Base-by-base conservation (phyloP, 2,797 vertebrate species). In the Argyrosomus regius region DNA sequence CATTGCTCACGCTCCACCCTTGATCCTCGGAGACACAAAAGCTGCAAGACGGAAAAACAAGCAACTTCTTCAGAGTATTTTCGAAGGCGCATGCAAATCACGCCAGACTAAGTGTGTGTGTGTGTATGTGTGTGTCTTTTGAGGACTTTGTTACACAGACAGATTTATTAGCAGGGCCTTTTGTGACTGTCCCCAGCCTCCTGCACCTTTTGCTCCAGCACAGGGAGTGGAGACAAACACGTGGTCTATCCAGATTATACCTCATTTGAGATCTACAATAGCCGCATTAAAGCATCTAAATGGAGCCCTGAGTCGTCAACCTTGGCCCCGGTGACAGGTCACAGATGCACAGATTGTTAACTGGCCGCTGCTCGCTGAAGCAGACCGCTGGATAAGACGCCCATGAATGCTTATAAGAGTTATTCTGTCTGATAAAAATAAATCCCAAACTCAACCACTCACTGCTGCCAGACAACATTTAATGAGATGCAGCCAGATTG, bases 401-500 rank as follows among this genome's bases (percentile, higher is more conserved):
- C 76, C 83, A 77, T 78, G 71, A 89, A 87, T 80, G 79, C 70
- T 60, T 75, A 16, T 17, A 65, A 61, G 69, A 75, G 52, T 69
- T 24, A 61, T 65, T 54, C 54, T 59, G 28, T 35, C 22, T 17
- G 67, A 72, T 85, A 70, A 76, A 88, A 87, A 81, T 84, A 89
- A 92, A 92, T 87, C 88, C 79, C 53, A 77, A 81, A 82, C 87
- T 82, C 78, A 82, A 68, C 80, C 52, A 39, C 78, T 80, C 67
- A 43, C 61, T 60, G 39, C 86, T 82, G 86, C 82, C 73, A 84
- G 86, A 91, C 75, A 87, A 68, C 87, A 64, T 80, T 83, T 94
- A 94, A 95, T 95, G 91, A 95, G 93, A 94, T 95, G 90, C 93
- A 79, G 87, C 81, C 85, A 83, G 90, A 92, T 93, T 93, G 89